phyloP scores from a whole-genome alignment of 2,113 vertebrate species.

The human (Homo sapiens) region GRCh38 chr11:86681001-86681500 shows the following conservation, averaged over 20 bases:
- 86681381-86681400: not conserved
- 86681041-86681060: not conserved
- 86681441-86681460: conserved; percentile 30
- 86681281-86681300: not conserved
- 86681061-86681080: not conserved
- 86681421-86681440: conserved; percentile 34
- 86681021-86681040: not conserved
- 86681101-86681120: not conserved
- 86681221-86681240: not conserved
- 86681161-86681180: not conserved
- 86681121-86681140: not conserved
- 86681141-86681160: not conserved
- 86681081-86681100: not conserved
- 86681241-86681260: not conserved
- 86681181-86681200: not conserved
- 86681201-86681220: not conserved
- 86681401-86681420: not conserved
- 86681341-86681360: not conserved
- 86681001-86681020: not conserved
- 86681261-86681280: not conserved
- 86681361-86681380: not conserved
- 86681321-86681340: not conserved
- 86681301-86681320: not conserved
- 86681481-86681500: conserved; percentile 14
- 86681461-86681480: conserved; percentile 16